Evolutionary conservation across 2,888 invertebrate species (phyloP), one percentile per base, ranked within the genome.

Genomic region (Acleris holmiana): DNA sequence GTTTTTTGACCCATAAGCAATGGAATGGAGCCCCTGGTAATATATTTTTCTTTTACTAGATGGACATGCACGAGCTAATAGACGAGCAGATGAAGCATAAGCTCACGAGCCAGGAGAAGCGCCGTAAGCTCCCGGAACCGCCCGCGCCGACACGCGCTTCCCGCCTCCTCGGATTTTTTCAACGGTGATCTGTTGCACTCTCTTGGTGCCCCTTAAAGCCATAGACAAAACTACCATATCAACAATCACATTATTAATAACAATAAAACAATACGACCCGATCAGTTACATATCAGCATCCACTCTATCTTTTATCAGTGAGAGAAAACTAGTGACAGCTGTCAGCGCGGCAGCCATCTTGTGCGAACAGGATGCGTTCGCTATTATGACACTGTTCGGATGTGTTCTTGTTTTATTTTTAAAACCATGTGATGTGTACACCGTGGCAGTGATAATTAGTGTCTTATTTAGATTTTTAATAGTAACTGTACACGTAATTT

Each of bases 31-130:
- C 0, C 8, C 29, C 29, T 29, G 29, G 8, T 29, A 2, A 29
- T 29, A 8, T 29, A 2, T 2, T 13, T 35, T 4, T 35, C 0
- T 35, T 35, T 56, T 91, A 91, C 6, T 93, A 98, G 96, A 97
- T 98, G 95, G 98, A 98, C 85, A 98, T 98, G 97, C 98, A 98
- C 79, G 96, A 97, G 79, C 92, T 98, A 49, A 94, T 98, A 67
- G 97, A 98, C 75, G 98, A 98, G 78, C 98, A 98, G 85, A 96
- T 98, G 94, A 95, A 96, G 69, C 96, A 95, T 78, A 98, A 98
- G 90, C 92, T 98, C 73, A 94, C 95, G 67, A 94, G 95, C 61
- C 93, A 94, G 75, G 93, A 95, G 88, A 87, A 94, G 75, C 90
- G 93, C 60, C 76, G 90, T 76, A 86, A 93, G 78, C 83, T 93